phyloP scores from a whole-genome alignment of 2,888 invertebrate species.

The Scelioninae gen. 1 region DNA sequence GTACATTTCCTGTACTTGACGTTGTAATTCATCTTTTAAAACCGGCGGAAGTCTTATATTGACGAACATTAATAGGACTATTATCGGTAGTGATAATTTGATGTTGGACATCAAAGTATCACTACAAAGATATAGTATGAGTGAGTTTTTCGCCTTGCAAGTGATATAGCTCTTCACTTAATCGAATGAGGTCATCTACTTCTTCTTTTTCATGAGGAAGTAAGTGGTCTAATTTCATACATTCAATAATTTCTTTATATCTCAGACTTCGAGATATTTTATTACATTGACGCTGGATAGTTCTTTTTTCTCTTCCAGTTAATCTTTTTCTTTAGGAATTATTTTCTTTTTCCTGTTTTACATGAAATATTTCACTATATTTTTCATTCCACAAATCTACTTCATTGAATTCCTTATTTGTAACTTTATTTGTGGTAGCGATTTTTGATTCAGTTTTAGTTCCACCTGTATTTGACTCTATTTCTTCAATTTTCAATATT shows the following conservation, averaged over 20 bases:
- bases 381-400: too few relatives aligned
- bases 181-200: background rate
- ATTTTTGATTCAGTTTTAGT: too few relatives aligned
- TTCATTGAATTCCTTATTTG: too few relatives aligned
- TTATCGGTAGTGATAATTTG: background rate
- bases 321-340: background rate
- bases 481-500: background rate
- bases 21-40: conserved; percentile 8
- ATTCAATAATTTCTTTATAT: background rate
- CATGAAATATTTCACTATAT: too few relatives aligned
- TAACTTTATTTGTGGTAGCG: too few relatives aligned
- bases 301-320: background rate
- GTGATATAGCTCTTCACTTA: background rate
- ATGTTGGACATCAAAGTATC: background rate
- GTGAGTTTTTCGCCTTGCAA: background rate
- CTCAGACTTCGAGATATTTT: background rate
- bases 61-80: background rate
- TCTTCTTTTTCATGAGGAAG: background rate
- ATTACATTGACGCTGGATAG: too few relatives aligned
- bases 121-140: too few relatives aligned
- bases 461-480: background rate
- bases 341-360: background rate
- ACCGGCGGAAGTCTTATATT: conserved; percentile 5
- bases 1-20: background rate
- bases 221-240: background rate